Evolutionary conservation across 2,888 invertebrate species (phyloP).

Genomic region (Shargacucullia verbasci): DNA sequence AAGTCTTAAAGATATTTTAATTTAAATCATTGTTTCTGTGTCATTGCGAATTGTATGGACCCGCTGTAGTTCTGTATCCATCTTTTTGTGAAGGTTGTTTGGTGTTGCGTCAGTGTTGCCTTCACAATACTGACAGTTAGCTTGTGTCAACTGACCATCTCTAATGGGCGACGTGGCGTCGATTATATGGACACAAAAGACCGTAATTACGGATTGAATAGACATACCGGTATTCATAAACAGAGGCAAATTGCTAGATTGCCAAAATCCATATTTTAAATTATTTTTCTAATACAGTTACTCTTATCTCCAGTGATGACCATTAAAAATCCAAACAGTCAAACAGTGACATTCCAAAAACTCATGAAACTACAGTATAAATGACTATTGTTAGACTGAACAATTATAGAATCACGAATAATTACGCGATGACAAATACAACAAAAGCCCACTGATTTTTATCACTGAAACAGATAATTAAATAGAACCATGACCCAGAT

Average conservation of each 20-base stretch:
- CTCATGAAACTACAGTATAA: constrained; percentile 16
- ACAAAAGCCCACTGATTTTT: constrained; percentile 22
- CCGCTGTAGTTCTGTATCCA: neutral
- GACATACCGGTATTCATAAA: constrained; percentile 4
- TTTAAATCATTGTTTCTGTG: too few species aligned
- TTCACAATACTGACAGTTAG: constrained; percentile 11
- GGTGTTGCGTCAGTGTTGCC: constrained; percentile 15
- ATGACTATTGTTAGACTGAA: constrained; percentile 12
- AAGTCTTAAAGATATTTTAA: too few species aligned
- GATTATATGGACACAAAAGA: constrained; percentile 6
- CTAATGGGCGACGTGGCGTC: constrained; percentile 8
- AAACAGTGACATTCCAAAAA: constrained; percentile 15
- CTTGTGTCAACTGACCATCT: constrained; percentile 16
- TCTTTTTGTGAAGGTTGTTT: constrained; percentile 5
- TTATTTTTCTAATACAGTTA: too few species aligned
- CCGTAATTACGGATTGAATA: constrained; percentile 14
- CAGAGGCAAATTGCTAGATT: constrained; percentile 16
- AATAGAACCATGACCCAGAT: constrained; percentile 47
- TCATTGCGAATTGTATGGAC: neutral
- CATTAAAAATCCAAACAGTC: too few species aligned
- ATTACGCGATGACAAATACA: constrained; percentile 20
- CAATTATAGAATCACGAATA: constrained; percentile 23
- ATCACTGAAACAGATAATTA: constrained; percentile 17
- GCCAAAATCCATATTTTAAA: too few species aligned
- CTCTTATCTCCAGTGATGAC: too few species aligned